These are phyloP conservation scores for Rotaria magnacalcarata DNA, from an alignment of 2,888 invertebrate genomes.

Conservation along the genomic window DNA sequence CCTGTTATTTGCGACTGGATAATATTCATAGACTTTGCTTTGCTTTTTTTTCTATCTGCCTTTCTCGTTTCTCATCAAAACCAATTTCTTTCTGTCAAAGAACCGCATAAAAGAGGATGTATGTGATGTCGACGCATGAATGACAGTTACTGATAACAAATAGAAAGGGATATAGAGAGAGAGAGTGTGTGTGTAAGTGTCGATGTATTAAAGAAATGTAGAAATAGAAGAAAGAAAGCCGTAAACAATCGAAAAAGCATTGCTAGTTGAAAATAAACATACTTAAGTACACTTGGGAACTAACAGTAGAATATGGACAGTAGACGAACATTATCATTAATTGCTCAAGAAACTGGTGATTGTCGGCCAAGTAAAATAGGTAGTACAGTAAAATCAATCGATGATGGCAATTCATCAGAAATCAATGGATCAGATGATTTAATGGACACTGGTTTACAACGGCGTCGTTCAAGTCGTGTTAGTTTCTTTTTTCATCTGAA, in stretches of 20 bases:
- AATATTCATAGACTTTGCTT: background rate
- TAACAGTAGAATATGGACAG: background rate
- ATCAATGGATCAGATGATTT: background rate
- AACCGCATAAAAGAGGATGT: background rate
- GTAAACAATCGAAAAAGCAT: background rate
- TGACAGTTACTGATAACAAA: constrained; percentile 6
- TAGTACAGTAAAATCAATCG: background rate
- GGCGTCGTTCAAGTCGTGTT: background rate
- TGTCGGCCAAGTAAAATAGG: background rate
- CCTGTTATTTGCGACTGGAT: background rate
- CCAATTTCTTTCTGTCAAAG: background rate
- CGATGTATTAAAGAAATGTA: background rate
- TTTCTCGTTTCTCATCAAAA: background rate
- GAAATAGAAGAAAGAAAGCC: background rate
- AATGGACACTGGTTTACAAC: background rate
- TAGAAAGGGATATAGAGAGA: background rate
- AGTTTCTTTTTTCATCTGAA: background rate
- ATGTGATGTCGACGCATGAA: background rate
- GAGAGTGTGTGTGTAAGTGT: background rate
- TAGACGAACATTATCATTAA: background rate
- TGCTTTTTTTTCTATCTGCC: background rate
- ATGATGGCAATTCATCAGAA: background rate
- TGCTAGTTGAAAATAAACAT: background rate
- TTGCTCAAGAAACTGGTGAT: background rate
- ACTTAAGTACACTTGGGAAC: background rate